Evolutionary conservation across 2,888 invertebrate genomes (phyloP).

Genomic region (Scaeva pyrastri): DNA sequence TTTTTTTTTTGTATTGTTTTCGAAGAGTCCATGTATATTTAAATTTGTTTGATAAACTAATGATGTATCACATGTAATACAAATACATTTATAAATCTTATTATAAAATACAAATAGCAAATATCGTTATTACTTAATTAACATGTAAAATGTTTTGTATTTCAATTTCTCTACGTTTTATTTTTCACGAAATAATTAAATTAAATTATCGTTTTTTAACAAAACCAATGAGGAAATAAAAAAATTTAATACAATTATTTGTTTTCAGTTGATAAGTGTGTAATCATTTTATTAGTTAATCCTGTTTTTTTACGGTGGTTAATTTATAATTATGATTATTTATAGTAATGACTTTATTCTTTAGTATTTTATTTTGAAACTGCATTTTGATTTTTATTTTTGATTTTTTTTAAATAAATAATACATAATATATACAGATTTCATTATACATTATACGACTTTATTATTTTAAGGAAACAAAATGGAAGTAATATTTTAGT

Average conservation of each 20-base stretch:
- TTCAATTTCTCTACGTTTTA: constrained; percentile 31
- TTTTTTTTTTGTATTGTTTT: too few species aligned
- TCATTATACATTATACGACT: too few species aligned
- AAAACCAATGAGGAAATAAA: not conserved
- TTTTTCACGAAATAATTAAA: not conserved
- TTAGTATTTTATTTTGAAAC: not conserved
- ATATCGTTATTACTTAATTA: constrained; percentile 48
- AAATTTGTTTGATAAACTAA: constrained; percentile 58
- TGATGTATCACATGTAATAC: constrained; percentile 68
- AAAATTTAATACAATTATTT: not conserved
- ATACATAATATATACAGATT: not conserved
- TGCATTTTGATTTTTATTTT: not conserved
- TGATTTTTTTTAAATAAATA: not conserved
- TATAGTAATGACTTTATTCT: constrained; percentile 5
- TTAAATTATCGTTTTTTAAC: not conserved
- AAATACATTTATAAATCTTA: constrained; percentile 67
- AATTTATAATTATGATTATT: not conserved
- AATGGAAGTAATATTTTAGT: not conserved
- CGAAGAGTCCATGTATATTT: constrained; percentile 48
- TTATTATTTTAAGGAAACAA: not conserved
- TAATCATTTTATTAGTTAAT: not conserved
- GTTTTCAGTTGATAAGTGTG: not conserved
- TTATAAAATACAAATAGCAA: constrained; percentile 63
- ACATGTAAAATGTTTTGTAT: constrained; percentile 55
- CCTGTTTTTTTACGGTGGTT: constrained; percentile 49